Conservation (phyloP, 2,797 vertebrate genomes). For the Graptemys geographica region DNA sequence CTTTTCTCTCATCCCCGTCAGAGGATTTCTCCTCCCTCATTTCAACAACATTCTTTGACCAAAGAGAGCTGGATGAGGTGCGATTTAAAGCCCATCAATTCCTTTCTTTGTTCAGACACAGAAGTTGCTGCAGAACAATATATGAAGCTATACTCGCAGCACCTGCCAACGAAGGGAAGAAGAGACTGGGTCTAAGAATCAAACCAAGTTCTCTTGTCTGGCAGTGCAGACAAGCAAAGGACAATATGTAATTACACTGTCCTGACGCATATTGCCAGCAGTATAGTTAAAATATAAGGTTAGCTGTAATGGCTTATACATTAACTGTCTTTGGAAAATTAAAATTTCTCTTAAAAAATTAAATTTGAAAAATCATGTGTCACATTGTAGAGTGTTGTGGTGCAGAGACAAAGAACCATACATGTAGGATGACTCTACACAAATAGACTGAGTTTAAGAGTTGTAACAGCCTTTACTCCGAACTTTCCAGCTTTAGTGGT, state of each 20-base stretch:
- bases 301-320: conserved; percentile 49
- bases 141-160: neutral
- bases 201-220: neutral
- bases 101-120: neutral
- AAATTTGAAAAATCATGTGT: conserved; percentile 54
- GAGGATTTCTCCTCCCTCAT: neutral
- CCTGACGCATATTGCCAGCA: conserved; percentile 63
- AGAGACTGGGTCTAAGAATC: conserved; percentile 49
- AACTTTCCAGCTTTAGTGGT: neutral
- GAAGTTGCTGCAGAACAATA: neutral
- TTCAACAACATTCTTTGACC: neutral
- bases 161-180: conserved; percentile 40
- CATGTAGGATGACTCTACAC: neutral
- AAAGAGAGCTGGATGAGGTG: conserved; percentile 19
- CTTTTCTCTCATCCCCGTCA: neutral
- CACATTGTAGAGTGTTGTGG: conserved; percentile 11
- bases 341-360: conserved; percentile 51
- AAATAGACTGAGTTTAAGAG: conserved; percentile 21
- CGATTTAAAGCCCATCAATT: neutral
- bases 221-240: conserved; percentile 22
- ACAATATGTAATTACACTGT: conserved; percentile 37
- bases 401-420: neutral
- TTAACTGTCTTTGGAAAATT: conserved; percentile 57
- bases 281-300: conserved; percentile 44
- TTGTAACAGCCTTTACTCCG: neutral